Percentiles rank a stretch among this genome's conserved stretches.
These are phyloP conservation scores for Meta bourneti DNA, from an alignment of 2,888 invertebrate genomes.

Conservation along the genomic window DNA sequence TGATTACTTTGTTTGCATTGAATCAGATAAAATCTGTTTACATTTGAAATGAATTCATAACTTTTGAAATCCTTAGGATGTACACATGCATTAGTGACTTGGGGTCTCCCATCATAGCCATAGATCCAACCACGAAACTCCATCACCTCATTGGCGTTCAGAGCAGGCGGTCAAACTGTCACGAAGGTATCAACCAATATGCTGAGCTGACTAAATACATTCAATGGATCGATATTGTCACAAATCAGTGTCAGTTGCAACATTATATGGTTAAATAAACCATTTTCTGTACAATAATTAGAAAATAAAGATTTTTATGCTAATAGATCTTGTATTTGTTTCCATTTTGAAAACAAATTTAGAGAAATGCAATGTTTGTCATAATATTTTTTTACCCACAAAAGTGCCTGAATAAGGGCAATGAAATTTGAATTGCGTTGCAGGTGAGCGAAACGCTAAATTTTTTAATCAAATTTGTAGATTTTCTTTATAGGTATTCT, in stretches of 20 bases:
- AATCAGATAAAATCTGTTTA: no score
- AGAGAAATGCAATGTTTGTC: no score
- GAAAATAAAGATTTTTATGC: background rate
- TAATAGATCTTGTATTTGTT: no score
- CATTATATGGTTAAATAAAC: constrained; percentile 20
- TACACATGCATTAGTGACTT: constrained; percentile 45
- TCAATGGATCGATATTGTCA: constrained; percentile 43
- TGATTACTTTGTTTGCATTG: no score
- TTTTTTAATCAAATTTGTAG: no score
- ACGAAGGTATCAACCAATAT: constrained; percentile 45
- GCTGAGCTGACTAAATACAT: constrained; percentile 38
- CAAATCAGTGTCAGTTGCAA: constrained; percentile 31
- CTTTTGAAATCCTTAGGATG: constrained; percentile 4
- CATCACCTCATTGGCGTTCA: constrained; percentile 62
- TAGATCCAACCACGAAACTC: constrained; percentile 28
- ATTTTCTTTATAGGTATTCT: no score
- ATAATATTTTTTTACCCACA: no score
- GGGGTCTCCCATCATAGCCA: constrained; percentile 62
- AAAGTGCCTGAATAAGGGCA: no score
- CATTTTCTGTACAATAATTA: background rate
- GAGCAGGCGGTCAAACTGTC: constrained; percentile 4
- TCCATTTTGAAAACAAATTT: no score
- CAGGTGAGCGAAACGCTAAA: no score
- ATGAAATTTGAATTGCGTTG: no score
- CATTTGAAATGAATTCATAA: background rate